These are phyloP conservation scores for Otolemur crassicaudatus DNA, from an alignment of 2,797 vertebrate genomes.

Conservation along the genomic window DNA sequence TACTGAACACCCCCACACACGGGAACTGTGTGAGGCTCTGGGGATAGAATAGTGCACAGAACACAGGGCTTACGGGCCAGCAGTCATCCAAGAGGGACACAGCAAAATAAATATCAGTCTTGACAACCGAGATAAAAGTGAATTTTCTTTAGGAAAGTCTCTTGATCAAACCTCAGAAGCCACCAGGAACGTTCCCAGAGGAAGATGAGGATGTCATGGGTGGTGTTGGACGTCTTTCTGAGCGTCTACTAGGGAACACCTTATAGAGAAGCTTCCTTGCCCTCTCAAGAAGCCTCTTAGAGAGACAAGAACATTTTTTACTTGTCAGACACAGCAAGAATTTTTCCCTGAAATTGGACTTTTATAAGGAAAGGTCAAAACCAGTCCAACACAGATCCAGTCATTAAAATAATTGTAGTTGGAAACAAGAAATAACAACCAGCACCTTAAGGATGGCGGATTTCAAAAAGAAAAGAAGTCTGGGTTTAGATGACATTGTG, in stretches of 20 bases:
- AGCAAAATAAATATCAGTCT: background rate
- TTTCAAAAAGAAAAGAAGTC: background rate
- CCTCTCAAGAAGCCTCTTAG: background rate
- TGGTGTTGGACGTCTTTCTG: background rate
- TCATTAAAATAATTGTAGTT: background rate
- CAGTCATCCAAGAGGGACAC: background rate
- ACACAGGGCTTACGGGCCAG: background rate
- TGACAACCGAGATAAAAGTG: background rate
- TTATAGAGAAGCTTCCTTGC: background rate
- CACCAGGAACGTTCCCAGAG: rapidly evolving
- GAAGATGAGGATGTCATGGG: background rate
- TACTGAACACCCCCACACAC: background rate
- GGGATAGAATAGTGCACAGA: background rate
- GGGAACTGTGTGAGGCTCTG: background rate
- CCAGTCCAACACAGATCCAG: background rate
- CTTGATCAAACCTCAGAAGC: background rate
- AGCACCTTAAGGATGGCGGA: background rate
- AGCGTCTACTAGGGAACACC: background rate
- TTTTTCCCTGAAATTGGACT: background rate
- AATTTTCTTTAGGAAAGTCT: background rate
- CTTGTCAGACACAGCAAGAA: background rate
- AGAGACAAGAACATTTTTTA: background rate
- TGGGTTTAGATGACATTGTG: background rate
- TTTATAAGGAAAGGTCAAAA: background rate
- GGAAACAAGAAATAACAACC: background rate